These are phyloP conservation scores for Oryzaephilus surinamensis DNA, from an alignment of 1,140 invertebrate genomes.

Conservation along the genomic window DNA sequence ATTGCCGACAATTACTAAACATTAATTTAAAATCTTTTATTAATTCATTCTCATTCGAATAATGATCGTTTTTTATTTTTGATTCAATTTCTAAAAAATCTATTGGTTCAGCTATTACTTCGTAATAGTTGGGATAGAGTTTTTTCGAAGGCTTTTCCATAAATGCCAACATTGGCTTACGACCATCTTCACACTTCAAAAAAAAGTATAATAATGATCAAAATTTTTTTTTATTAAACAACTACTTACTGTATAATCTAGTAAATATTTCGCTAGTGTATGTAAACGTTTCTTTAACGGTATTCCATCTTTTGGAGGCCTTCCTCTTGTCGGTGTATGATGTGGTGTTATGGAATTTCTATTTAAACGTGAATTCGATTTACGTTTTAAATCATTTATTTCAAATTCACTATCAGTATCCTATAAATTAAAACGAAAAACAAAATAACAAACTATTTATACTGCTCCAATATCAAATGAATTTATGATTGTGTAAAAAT, in stretches of 20 bases:
- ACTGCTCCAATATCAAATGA: no score
- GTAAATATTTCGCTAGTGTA: conserved; percentile 60
- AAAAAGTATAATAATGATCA: conserved; percentile 3
- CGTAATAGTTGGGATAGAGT: conserved; percentile 92
- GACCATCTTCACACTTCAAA: conserved; percentile 59
- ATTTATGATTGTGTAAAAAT: no score
- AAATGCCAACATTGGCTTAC: conserved; percentile 82
- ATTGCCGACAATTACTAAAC: conserved; percentile 92
- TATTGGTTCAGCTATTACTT: conserved; percentile 87
- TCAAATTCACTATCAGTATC: conserved; percentile 45
- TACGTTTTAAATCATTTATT: no score
- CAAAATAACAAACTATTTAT: neutral
- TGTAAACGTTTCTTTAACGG: conserved; percentile 65
- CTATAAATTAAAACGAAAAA: conserved; percentile 28
- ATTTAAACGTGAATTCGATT: no score
- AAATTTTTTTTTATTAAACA: neutral
- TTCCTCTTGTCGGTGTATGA: conserved; percentile 24
- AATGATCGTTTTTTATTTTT: conserved; percentile 71
- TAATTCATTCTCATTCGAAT: conserved; percentile 49
- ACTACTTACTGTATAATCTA: conserved; percentile 66
- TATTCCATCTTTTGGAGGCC: conserved; percentile 47
- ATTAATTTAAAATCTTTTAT: conserved; percentile 64
- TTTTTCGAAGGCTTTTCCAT: conserved; percentile 95
- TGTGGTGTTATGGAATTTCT: conserved; percentile 33
- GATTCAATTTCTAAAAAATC: conserved; percentile 89